These are phyloP conservation scores for Paedocypris micromegethes DNA, from an alignment of 2,797 vertebrate genomes.

Conservation along the genomic window DNA sequence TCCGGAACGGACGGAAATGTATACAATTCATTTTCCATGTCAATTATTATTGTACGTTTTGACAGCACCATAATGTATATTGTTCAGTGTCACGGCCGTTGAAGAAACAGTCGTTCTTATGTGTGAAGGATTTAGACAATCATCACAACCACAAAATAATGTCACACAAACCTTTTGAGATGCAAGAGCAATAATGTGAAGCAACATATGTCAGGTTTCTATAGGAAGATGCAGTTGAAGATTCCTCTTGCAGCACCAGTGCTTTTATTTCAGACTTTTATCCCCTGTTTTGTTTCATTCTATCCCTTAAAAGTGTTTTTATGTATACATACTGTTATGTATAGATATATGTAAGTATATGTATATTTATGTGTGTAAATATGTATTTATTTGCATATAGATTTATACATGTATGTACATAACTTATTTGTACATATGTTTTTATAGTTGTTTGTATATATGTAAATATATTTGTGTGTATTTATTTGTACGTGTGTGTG, in stretches of 20 bases:
- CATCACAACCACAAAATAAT: constrained; percentile 65
- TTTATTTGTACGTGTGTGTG: too few relatives aligned
- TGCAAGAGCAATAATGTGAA: constrained; percentile 68
- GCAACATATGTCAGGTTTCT: constrained; percentile 46
- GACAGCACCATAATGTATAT: constrained; percentile 95
- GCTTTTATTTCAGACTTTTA: too few relatives aligned
- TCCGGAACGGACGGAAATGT: constrained; percentile 61
- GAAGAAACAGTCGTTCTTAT: constrained; percentile 77
- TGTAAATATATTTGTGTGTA: too few relatives aligned
- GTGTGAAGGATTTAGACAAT: constrained; percentile 86
- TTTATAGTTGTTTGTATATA: too few relatives aligned
- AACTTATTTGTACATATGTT: too few relatives aligned
- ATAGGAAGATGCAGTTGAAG: constrained; percentile 36
- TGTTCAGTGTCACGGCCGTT: constrained; percentile 95
- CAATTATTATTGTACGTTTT: constrained; percentile 99
- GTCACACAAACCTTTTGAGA: constrained; percentile 49
- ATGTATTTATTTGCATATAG: too few relatives aligned
- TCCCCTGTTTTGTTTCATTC: too few relatives aligned
- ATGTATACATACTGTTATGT: too few relatives aligned
- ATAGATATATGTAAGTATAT: too few relatives aligned
- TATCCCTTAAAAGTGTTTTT: too few relatives aligned
- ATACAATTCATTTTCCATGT: constrained; percentile 82
- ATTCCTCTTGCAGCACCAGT: constrained; percentile 28
- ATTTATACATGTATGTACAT: too few relatives aligned
- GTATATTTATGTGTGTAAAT: too few relatives aligned